Conservation (phyloP, 1,140 invertebrate species). For the Phymastichus coffea region DNA sequence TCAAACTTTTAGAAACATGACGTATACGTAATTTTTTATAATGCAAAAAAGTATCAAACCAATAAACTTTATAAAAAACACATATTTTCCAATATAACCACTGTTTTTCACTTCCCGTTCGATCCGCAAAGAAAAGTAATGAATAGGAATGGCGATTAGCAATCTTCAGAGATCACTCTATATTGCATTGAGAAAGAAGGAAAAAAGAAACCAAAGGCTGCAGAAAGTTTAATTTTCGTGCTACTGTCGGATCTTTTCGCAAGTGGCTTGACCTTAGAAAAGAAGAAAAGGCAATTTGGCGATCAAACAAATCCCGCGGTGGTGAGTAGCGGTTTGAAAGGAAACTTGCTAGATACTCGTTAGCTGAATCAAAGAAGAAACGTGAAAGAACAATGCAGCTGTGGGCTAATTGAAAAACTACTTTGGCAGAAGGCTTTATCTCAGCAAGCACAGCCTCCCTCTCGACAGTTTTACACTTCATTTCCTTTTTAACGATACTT, state of each 20-base stretch:
- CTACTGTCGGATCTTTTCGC: neutral
- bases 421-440: constrained; percentile 23
- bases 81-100: neutral
- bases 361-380: neutral
- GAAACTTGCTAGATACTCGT: neutral
- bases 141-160: constrained; percentile 7
- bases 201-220: constrained; percentile 2
- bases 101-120: neutral
- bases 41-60: neutral
- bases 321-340: neutral
- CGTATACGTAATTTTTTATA: neutral
- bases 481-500: constrained; percentile 17
- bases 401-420: constrained; percentile 20
- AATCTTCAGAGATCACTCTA: neutral
- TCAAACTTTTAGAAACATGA: neutral
- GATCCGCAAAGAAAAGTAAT: neutral
- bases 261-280: neutral
- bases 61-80: neutral
- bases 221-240: constrained; percentile 1
- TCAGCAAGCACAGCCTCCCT: neutral
- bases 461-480: constrained; percentile 10
- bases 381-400: neutral
- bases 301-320: constrained; percentile 9
- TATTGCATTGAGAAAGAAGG: neutral
- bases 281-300: constrained; percentile 26